Evolutionary conservation across 2,113 vertebrate genomes (phyloP).

Genomic region (Bos indicus): DNA sequence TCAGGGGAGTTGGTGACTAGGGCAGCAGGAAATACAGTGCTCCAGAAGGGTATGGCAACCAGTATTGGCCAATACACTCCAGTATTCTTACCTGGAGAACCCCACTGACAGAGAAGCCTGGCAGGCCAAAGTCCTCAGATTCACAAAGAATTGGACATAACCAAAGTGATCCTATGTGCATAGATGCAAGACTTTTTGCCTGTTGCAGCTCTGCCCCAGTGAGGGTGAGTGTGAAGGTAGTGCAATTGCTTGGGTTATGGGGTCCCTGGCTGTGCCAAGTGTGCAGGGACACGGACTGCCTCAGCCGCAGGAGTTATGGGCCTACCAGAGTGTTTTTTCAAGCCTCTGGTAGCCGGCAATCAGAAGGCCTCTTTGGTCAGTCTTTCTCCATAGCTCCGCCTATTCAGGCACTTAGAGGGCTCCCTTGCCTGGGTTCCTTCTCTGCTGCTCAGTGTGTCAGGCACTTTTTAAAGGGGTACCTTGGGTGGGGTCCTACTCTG

Average conservation of each 20-base stretch:
- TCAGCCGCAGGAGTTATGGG: not conserved
- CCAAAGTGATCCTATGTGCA: not conserved
- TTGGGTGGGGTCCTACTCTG: not conserved
- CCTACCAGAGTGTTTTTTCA: not conserved
- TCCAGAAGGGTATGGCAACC: not conserved
- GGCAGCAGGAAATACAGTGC: not conserved
- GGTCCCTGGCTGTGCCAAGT: not conserved
- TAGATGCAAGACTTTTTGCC: not conserved
- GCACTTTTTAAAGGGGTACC: not conserved
- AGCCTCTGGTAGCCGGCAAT: not conserved
- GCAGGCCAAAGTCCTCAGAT: not conserved
- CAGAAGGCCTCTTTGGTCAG: not conserved
- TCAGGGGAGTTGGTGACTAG: not conserved
- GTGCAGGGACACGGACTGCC: not conserved
- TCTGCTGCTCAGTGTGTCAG: rapidly evolving
- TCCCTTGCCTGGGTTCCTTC: not conserved
- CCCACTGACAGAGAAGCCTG: not conserved
- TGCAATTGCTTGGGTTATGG: not conserved
- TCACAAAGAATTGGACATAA: rapidly evolving
- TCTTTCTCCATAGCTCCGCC: not conserved
- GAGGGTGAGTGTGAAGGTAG: not conserved
- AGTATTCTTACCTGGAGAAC: not conserved
- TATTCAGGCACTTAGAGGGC: not conserved
- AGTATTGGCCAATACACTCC: not conserved
- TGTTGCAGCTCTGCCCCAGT: not conserved